A percentile compares a stretch with the other conserved stretches of the same genome.
These are phyloP conservation scores for Propithecus coquereli DNA, from an alignment of 2,113 vertebrate species.

Conservation along the genomic window DNA sequence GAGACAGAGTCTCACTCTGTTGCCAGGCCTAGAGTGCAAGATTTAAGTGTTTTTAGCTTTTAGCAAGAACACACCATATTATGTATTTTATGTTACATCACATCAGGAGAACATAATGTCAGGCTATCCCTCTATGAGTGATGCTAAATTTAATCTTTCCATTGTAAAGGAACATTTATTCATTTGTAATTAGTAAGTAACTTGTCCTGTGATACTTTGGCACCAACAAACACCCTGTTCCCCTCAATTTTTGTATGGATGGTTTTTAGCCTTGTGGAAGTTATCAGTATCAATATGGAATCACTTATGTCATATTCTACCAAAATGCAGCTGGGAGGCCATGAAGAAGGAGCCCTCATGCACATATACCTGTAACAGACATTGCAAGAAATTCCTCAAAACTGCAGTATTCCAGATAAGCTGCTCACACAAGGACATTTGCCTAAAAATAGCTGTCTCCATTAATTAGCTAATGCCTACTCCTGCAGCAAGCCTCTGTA, in stretches of 20 bases:
- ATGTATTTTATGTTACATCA: not conserved
- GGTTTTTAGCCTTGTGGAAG: not conserved
- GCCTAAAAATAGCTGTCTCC: not conserved
- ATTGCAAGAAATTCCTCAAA: not conserved
- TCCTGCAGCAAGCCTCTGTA: not conserved
- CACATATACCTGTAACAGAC: not conserved
- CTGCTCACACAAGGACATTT: not conserved
- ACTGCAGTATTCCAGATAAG: not conserved
- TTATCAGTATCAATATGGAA: not conserved
- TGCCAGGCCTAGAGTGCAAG: too few relatives aligned
- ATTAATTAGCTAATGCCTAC: not conserved
- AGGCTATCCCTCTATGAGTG: not conserved
- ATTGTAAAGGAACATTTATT: not conserved
- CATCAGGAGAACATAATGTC: not conserved
- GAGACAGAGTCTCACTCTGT: too few relatives aligned
- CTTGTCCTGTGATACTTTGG: not conserved
- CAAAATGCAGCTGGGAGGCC: not conserved
- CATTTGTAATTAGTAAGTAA: not conserved
- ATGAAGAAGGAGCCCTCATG: not conserved
- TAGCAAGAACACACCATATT: not conserved
- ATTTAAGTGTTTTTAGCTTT: too few relatives aligned
- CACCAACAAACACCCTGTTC: not conserved
- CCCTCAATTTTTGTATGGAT: not conserved
- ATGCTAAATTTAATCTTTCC: not conserved
- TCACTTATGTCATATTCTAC: not conserved